Evolutionary conservation across 2,797 vertebrate species (phyloP).

Genomic region (Selene dorsalis): DNA sequence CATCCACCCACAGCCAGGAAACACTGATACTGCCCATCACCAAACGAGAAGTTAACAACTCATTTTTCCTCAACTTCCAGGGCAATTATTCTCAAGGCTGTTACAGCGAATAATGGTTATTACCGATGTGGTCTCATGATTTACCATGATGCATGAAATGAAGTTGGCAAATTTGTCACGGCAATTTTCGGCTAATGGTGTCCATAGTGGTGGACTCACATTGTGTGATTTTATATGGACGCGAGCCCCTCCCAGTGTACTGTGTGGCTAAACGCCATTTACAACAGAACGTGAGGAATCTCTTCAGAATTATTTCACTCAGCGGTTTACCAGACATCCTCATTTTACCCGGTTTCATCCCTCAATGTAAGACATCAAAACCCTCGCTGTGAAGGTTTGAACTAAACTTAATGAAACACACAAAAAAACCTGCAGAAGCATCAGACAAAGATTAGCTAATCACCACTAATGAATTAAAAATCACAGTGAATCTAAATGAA

Average conservation of each 20-base stretch:
- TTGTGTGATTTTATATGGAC: slow-evolving; percentile 26
- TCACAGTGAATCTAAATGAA: slow-evolving; percentile 18
- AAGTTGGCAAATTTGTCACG: slow-evolving; percentile 76
- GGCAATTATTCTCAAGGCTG: slow-evolving; percentile 69
- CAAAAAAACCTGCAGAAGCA: not conserved
- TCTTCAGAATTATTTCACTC: slow-evolving; percentile 1
- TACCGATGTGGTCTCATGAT: slow-evolving; percentile 72
- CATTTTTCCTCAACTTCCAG: slow-evolving; percentile 65
- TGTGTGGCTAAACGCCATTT: slow-evolving; percentile 16
- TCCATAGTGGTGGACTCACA: slow-evolving; percentile 45
- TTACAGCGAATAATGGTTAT: slow-evolving; percentile 71
- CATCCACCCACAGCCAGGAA: slow-evolving; percentile 54
- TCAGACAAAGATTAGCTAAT: slow-evolving; percentile 30
- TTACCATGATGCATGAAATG: slow-evolving; percentile 82
- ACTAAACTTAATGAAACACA: slow-evolving; percentile 9
- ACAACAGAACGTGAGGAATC: not conserved
- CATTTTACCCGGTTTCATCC: not conserved
- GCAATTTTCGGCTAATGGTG: slow-evolving; percentile 72
- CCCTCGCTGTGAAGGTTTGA: not conserved
- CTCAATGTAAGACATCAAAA: not conserved
- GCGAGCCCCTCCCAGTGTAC: slow-evolving; percentile 22
- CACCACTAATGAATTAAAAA: slow-evolving; percentile 52
- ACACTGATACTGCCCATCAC: slow-evolving; percentile 45
- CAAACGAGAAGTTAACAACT: slow-evolving; percentile 71
- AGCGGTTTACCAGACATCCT: not conserved